A percentile compares a stretch with the other conserved stretches of the same genome.
Evolutionary conservation across 2,888 invertebrate species (phyloP).

Genomic region (Cactoblastis cactorum): DNA sequence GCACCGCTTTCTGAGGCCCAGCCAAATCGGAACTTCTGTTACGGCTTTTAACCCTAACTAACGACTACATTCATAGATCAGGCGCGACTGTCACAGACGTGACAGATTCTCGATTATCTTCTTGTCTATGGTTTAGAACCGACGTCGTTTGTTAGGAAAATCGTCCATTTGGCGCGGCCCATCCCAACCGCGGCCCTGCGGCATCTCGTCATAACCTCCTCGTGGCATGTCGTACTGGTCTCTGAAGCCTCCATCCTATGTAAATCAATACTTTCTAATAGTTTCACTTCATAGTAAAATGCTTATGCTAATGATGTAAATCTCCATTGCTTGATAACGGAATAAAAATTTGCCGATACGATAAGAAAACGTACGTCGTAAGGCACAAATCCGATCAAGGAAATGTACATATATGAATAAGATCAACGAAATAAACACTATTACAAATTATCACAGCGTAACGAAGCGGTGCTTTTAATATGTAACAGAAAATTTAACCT

Average conservation of each 20-base stretch:
- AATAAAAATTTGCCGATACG: neutral
- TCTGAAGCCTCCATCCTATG: conserved; percentile 77
- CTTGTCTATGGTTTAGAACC: conserved; percentile 64
- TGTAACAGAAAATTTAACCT: too few relatives aligned
- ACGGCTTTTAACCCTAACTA: conserved; percentile 28
- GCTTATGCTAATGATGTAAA: conserved; percentile 8
- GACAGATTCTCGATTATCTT: neutral
- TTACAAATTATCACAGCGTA: too few relatives aligned
- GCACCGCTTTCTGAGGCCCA: too few relatives aligned
- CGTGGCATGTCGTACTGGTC: conserved; percentile 75
- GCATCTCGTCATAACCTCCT: conserved; percentile 70
- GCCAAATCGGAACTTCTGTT: too few relatives aligned
- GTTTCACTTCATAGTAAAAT: conserved; percentile 35
- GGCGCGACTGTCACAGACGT: neutral
- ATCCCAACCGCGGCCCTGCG: conserved; percentile 78
- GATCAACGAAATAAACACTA: too few relatives aligned
- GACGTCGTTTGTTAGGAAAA: conserved; percentile 83
- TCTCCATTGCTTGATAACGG: neutral
- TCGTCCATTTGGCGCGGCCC: conserved; percentile 80
- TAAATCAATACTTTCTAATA: conserved; percentile 73
- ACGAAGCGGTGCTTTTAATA: too few relatives aligned
- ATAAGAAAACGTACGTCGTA: neutral
- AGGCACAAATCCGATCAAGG: too few relatives aligned
- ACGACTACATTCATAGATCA: conserved; percentile 18
- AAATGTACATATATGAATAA: too few relatives aligned